A percentile compares a stretch with the other conserved stretches of the same genome.
Evolutionary conservation across 2,113 vertebrate species (phyloP).

Genomic region (Phalacrocorax brasilianus): DNA sequence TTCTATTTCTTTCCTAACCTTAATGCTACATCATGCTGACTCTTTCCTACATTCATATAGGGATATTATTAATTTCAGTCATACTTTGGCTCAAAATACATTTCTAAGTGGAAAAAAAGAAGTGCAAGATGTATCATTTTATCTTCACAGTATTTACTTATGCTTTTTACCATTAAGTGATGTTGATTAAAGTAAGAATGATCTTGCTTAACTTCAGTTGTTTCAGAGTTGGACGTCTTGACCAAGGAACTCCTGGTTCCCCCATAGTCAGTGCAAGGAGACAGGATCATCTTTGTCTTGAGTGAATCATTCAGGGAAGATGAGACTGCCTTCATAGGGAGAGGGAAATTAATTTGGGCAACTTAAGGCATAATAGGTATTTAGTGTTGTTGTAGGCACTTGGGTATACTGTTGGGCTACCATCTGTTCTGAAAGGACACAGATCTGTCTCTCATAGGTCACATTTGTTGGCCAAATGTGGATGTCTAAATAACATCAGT

Average conservation of each 20-base stretch:
- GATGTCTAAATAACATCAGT: not conserved
- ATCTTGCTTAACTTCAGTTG: not conserved
- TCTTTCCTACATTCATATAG: not conserved
- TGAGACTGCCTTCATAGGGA: not conserved
- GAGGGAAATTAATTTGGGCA: not conserved
- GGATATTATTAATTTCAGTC: not conserved
- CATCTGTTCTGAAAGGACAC: not conserved
- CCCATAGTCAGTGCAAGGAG: not conserved
- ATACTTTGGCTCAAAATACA: not conserved
- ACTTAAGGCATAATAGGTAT: not conserved
- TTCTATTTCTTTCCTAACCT: not conserved
- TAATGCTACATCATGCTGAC: not conserved
- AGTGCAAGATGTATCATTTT: not conserved
- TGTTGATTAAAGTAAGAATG: not conserved
- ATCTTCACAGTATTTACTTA: not conserved
- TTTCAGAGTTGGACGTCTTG: not conserved
- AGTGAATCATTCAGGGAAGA: not conserved
- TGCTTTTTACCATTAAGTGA: not conserved
- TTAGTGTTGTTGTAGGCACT: not conserved
- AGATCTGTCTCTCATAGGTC: not conserved
- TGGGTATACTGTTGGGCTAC: not conserved
- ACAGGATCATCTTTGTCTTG: not conserved
- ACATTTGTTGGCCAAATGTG: not conserved
- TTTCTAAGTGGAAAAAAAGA: not conserved
- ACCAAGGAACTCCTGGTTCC: not conserved